Evolutionary conservation across 2,888 invertebrate genomes (phyloP), one percentile per base, ranked within the genome.

Genomic region (Torymus texanus): DNA sequence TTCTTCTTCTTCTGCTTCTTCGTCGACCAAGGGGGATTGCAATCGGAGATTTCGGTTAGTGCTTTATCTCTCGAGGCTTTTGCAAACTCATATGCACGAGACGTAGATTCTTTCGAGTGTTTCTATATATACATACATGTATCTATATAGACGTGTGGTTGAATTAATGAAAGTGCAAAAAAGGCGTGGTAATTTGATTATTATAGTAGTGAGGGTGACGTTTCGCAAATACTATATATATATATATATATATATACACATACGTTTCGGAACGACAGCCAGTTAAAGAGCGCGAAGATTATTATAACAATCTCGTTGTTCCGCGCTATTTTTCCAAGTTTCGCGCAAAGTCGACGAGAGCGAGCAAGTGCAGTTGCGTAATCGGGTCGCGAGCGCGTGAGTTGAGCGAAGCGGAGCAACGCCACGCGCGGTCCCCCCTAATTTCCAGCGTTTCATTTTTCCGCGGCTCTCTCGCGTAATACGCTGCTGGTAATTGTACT

Each of bases 391-490:
- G 13, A 10, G 24, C 14, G 18, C 18, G 29, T 58, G 68, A 58
- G 16, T 58, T 29, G 59, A 41, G 41, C 41, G 55, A 55, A 73
- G 50, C 41, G n/a, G 56, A 62, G 63, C 41, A 71, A 62, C 10
- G 8, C 16, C 41, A 29, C 29, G 5, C 29, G 29, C 4, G 5
- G 41, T 41, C 41, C 41, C 41, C 41, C 62, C 58, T 65, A 65
- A 58, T 70, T 70, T 71, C 50, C 59, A 71, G 51, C 70, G 65
- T 65, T 71, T 77, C 50, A 71, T 63, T 77, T 65, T 77, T 65
- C 41, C 41, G 41, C 41, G 41, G 8, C 41, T 65, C 4, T 13
- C 68, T 77, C 58, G 63, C 66, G 53, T 72, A 72, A 78, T 65
- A 61, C 41, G 24, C 53, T 59, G 61, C 41, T 5, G 8, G 41